Base-by-base conservation (phyloP, 2,888 invertebrate species). In the Calliopum simillimum region DNA sequence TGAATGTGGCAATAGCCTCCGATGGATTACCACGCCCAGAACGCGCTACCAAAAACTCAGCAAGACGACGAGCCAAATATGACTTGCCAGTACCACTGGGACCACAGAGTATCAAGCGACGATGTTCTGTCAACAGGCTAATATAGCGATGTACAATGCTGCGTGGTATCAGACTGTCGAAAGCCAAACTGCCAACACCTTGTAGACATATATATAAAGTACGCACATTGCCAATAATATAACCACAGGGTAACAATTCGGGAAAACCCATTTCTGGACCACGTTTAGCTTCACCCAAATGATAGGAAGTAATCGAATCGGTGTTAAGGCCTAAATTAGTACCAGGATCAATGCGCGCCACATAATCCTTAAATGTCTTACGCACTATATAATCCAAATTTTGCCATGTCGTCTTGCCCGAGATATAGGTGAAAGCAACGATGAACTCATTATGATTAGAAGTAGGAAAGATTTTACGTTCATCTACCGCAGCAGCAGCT, bases 11-110 rank as follows among this genome's bases (percentile, higher is more conserved):
- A 16, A 98, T 95, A 43, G 96, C 94, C 85, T 95, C 96, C 0
- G 94, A 93, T 0, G 94, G 94, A 82, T 95, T 89, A 72, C 92
- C 95, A 80, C 95, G 91, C 3, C 92, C 90, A 47, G 91, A 90
- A 73, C 93, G 91, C 75, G 94, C 92, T 2, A 95, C 96, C 76
- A 99, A 91, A 84, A 97, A 98, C 84, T 98, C 96, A 0, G 98
- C 98, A 64, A 99, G 88, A 82, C 97, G 94, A 41, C 96, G 94
- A 8, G 98, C 98, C 76, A 99, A 88, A 85, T 97, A 98, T 1
- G 97, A 97, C 87, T 99, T 99, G 19, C 99, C 98, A 0, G 98
- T 98, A 55, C 98, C 98, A 80, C 94, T 94, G 1, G 98, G 98
- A 0, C 99, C 99, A 86, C 97, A 98, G 16, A 99, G 88, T 75